Base-by-base conservation (phyloP, 2,797 vertebrate genomes). In the Pseudochaenichthys georgianus region DNA sequence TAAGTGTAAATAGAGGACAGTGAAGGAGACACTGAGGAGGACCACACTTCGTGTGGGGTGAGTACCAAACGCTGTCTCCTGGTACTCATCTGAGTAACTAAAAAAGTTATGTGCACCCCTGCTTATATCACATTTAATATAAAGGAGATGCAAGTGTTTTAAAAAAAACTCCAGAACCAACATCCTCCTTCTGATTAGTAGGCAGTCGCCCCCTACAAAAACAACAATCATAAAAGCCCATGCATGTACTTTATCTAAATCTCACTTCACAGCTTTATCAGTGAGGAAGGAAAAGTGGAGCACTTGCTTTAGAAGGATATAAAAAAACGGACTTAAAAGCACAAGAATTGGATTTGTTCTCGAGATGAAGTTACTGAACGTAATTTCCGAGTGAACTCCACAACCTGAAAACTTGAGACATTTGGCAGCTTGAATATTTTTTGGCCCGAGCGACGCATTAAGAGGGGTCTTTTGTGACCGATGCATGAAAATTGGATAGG, bases 401-500 rank as follows among this genome's bases (percentile, higher is more conserved):
- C 80, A 87, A 86, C 80, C 91, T 81, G 82, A 87, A 51, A 90
- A 91, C 90, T 80, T 74, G 87, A 93, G 89, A 92, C 89, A 87
- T 90, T 91, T 92, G 92, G 93, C 93, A 92, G 74, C 83, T 58
- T 2, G 63, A 58, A 82, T 80, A 77, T 86, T 89, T 92, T 92
- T 92, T 92, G 89, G 87, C 88, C 69, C 83, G 77, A 88, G 71
- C 60, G 0, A 46, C 19, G 74, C 80, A 82, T 87, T 90, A 88
- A 92, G 93, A 93, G 90, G 90, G 79, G 78, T 75, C 83, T 89
- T 91, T 90, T 84, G 89, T 91, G 92, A 90, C 77, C 87, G 90
- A 86, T 79, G 84, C 88, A 86, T 91, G 89, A 91, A 95, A 94
- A 93, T 83, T 83, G 88, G 89, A 95, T 74, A 82, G 88, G 85